Percentiles rank a stretch among this genome's conserved stretches.
Conservation (phyloP, 2,113 vertebrate species). For the Vidua macroura region DNA sequence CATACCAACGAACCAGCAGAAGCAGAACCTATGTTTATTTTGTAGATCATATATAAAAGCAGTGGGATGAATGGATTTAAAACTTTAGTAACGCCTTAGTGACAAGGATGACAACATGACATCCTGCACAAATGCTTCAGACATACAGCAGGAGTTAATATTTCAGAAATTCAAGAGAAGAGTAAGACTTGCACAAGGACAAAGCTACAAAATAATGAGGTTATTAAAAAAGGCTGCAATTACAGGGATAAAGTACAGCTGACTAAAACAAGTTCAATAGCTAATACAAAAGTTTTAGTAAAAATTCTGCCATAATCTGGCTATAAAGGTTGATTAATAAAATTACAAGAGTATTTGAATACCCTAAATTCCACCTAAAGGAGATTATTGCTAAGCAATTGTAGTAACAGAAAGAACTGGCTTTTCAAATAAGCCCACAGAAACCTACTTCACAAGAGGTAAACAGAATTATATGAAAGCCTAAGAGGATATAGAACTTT, state of each 20-base stretch:
- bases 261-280: neutral
- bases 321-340: neutral
- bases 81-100: neutral
- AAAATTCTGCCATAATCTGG: conserved; percentile 2
- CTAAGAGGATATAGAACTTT: neutral
- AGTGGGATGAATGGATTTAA: neutral
- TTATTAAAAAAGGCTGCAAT: neutral
- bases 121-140: neutral
- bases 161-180: conserved; percentile 18
- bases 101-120: neutral
- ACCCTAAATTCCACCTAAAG: conserved; percentile 11
- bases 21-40: neutral
- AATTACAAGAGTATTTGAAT: neutral
- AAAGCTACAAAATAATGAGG: neutral
- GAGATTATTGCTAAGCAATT: neutral
- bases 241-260: neutral
- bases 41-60: neutral
- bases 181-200: neutral
- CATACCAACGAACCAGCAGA: neutral
- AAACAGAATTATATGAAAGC: neutral
- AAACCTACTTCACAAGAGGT: conserved; percentile 5
- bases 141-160: neutral
- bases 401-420: neutral
- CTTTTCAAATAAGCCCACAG: conserved; percentile 1
- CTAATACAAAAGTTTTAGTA: neutral